Percentiles rank a stretch among this genome's conserved stretches.
Evolutionary conservation across 2,888 invertebrate genomes (phyloP).

Genomic region (Dryobota labecula): DNA sequence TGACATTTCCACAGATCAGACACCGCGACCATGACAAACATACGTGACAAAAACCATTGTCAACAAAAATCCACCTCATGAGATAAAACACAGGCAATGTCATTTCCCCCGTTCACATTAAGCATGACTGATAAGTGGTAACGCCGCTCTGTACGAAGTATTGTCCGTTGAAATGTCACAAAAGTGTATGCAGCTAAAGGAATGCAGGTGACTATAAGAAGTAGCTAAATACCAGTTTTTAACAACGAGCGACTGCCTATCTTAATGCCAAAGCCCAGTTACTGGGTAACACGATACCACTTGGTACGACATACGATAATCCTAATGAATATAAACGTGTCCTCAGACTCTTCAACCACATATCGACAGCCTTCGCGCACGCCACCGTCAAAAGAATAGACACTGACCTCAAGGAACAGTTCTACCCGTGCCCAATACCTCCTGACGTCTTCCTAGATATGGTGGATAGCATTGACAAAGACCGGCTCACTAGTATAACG

Average conservation of each 20-base stretch:
- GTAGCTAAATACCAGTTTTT: background rate
- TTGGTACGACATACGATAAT: background rate
- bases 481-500: slow-evolving; percentile 54
- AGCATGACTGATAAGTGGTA: too few species aligned
- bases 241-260: background rate
- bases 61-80: too few species aligned
- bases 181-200: background rate
- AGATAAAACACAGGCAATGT: too few species aligned
- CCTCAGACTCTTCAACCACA: slow-evolving; percentile 68
- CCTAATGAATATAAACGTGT: background rate
- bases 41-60: too few species aligned
- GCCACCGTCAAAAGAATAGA: slow-evolving; percentile 64
- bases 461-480: slow-evolving; percentile 58
- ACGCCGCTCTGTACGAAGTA: too few species aligned
- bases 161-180: too few species aligned
- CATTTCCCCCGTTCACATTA: too few species aligned
- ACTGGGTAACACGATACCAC: background rate
- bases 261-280: background rate
- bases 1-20: too few species aligned
- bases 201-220: background rate
- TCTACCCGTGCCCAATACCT: slow-evolving; percentile 60
- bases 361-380: slow-evolving; percentile 83
- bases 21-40: too few species aligned
- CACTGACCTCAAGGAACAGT: slow-evolving; percentile 60
- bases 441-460: slow-evolving; percentile 65